These are phyloP conservation scores for Clanis bilineata DNA, from an alignment of 2,888 invertebrate species.

Conservation along the genomic window DNA sequence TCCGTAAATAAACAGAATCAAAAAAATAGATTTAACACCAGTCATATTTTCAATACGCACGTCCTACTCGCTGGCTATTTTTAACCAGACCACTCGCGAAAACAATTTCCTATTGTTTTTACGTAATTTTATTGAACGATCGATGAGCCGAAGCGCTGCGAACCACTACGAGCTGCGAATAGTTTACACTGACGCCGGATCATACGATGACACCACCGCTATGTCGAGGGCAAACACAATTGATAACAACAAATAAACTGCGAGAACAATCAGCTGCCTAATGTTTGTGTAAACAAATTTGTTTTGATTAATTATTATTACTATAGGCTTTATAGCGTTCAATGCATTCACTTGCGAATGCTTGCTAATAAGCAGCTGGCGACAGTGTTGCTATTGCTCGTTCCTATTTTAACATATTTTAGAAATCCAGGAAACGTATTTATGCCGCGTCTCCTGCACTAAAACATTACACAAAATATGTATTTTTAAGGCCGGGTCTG, in stretches of 20 bases:
- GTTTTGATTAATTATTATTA: constrained; percentile 23
- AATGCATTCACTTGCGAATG: background rate
- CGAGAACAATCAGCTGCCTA: constrained; percentile 35
- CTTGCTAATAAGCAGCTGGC: background rate
- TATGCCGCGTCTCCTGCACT: no score
- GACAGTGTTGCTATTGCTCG: background rate
- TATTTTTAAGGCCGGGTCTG: no score
- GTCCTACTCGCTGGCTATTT: background rate
- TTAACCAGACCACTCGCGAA: constrained; percentile 24
- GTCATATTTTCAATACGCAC: constrained; percentile 44
- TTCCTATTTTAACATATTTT: no score
- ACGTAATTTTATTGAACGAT: constrained; percentile 29
- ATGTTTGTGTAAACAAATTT: constrained; percentile 35
- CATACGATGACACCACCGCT: constrained; percentile 36
- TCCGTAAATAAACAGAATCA: constrained; percentile 51
- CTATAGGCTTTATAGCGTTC: no score
- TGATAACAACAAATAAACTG: constrained; percentile 39
- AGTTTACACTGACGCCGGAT: constrained; percentile 20
- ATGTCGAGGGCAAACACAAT: constrained; percentile 37
- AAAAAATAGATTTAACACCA: constrained; percentile 47
- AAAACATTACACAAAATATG: no score
- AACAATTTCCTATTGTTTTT: constrained; percentile 29
- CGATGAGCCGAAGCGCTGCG: constrained; percentile 17
- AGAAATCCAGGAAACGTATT: no score
- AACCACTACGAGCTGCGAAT: background rate